Evolutionary conservation across 2,113 vertebrate genomes (phyloP).

Genomic region (Calcarius ornatus): DNA sequence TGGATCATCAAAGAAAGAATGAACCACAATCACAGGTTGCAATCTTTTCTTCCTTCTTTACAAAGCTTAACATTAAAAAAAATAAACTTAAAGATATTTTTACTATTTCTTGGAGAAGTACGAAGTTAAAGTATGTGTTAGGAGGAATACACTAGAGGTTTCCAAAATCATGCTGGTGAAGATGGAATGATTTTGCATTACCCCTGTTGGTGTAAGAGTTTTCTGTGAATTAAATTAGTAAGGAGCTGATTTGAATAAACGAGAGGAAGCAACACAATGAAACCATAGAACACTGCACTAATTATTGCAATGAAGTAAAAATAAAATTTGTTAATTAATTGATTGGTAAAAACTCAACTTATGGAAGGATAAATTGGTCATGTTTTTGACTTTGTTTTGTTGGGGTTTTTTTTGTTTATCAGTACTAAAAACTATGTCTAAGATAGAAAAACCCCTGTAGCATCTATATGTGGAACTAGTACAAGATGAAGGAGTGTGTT

Average conservation of each 20-base stretch:
- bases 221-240: not conserved
- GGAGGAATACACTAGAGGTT: not conserved
- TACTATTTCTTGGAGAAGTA: not conserved
- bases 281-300: not conserved
- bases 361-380: not conserved
- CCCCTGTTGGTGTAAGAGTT: not conserved
- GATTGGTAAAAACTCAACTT: not conserved
- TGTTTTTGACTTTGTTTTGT: rapidly evolving
- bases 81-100: not conserved
- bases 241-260: not conserved
- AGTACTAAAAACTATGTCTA: not conserved
- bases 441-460: not conserved
- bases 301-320: not conserved
- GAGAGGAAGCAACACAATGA: not conserved
- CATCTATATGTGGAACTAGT: not conserved
- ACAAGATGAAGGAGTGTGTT: not conserved
- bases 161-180: not conserved
- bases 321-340: not conserved
- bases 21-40: not conserved
- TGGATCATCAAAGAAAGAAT: not conserved
- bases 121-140: not conserved
- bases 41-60: not conserved
- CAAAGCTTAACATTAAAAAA: not conserved
- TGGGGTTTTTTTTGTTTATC: not conserved
- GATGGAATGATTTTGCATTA: not conserved